phyloP scores from a whole-genome alignment of 2,888 invertebrate genomes.

The Caenorhabditis sulstoni region DNA sequence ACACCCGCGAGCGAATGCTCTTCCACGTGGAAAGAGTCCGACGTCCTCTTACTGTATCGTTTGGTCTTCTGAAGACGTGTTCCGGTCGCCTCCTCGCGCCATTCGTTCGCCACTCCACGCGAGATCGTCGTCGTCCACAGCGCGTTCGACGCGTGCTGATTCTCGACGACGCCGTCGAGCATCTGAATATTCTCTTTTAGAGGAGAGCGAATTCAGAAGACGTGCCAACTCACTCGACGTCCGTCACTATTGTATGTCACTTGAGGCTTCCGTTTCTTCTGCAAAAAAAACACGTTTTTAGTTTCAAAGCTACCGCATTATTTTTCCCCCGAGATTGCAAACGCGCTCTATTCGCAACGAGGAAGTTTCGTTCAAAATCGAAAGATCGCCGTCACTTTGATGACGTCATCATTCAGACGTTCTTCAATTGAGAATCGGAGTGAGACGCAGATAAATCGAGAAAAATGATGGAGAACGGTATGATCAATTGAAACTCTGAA shows the following conservation, averaged over 20 bases:
- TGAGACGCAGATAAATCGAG: background rate
- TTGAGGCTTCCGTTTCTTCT: slow-evolving; percentile 63
- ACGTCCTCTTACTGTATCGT: slow-evolving; percentile 55
- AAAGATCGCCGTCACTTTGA: slow-evolving; percentile 13
- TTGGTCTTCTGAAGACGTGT: slow-evolving; percentile 59
- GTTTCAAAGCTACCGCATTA: no score
- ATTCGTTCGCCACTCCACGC: slow-evolving; percentile 67
- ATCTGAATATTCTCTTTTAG: slow-evolving; percentile 50
- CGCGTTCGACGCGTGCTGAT: slow-evolving; percentile 54
- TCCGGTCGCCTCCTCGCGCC: slow-evolving; percentile 63
- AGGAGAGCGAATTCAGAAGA: background rate
- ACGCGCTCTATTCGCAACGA: no score
- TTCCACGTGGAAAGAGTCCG: background rate
- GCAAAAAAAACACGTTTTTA: background rate
- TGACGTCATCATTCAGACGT: slow-evolving; percentile 27
- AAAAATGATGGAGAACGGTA: no score
- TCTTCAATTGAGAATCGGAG: background rate
- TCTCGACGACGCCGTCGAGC: slow-evolving; percentile 57
- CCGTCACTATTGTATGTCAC: slow-evolving; percentile 62
- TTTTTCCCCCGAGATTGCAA: no score
- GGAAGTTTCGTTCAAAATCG: background rate
- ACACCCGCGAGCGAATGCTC: no score
- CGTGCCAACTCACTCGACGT: slow-evolving; percentile 48
- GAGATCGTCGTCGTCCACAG: slow-evolving; percentile 68
- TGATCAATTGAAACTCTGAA: no score